Evolutionary conservation across 1,140 invertebrate species (phyloP).

Genomic region (Leptinotarsa defecta): DNA sequence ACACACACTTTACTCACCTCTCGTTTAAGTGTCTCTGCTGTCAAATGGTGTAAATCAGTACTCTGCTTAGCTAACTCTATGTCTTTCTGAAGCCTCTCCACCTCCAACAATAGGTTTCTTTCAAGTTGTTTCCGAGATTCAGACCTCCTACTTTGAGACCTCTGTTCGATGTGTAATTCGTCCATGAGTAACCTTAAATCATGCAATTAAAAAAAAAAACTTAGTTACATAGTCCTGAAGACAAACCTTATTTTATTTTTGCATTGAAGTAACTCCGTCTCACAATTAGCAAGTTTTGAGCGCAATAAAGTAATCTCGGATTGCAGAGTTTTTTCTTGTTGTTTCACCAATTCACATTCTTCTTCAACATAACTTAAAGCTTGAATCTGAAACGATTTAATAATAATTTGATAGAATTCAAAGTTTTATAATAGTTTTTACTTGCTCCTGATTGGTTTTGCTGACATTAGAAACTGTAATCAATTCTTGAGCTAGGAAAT

Average conservation of each 20-base stretch:
- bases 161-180: slow-evolving; percentile 64
- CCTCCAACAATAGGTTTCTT: slow-evolving; percentile 74
- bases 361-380: slow-evolving; percentile 80
- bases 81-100: slow-evolving; percentile 80
- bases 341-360: slow-evolving; percentile 84
- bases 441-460: slow-evolving; percentile 77
- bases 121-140: slow-evolving; percentile 70
- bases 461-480: slow-evolving; percentile 75
- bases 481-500: slow-evolving; percentile 81
- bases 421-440: slow-evolving; percentile 45
- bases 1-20: slow-evolving; percentile 63
- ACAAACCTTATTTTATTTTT: slow-evolving; percentile 84
- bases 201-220: slow-evolving; percentile 2
- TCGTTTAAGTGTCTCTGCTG: slow-evolving; percentile 78
- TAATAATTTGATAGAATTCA: not conserved
- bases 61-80: slow-evolving; percentile 81
- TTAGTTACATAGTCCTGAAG: not conserved
- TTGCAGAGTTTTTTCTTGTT: slow-evolving; percentile 84
- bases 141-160: slow-evolving; percentile 55
- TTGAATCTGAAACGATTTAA: slow-evolving; percentile 64
- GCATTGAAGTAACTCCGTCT: slow-evolving; percentile 84
- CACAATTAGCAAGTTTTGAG: slow-evolving; percentile 84
- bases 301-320: slow-evolving; percentile 82
- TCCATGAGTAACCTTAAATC: slow-evolving; percentile 63
- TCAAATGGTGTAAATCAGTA: slow-evolving; percentile 77